Conservation (phyloP, 2,797 vertebrate genomes). For the Agapornis canus region DNA sequence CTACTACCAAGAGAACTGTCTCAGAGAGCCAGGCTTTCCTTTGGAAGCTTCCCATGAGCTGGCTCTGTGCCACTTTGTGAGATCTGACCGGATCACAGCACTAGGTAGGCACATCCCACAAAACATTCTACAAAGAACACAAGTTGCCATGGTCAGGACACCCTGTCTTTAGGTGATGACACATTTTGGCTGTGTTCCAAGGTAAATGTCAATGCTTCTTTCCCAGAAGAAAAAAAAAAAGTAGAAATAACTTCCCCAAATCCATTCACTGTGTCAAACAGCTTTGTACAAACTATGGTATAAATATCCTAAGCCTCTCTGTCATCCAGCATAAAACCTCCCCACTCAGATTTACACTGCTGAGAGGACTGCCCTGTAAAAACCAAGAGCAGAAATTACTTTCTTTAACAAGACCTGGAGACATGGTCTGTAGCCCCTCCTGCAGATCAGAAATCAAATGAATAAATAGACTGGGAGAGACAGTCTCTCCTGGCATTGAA, state of each 20-base stretch:
- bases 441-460: not conserved
- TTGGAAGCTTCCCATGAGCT: not conserved
- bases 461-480: not conserved
- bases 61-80: not conserved
- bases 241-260: slow-evolving; percentile 20
- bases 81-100: not conserved
- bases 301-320: slow-evolving; percentile 42
- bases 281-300: not conserved
- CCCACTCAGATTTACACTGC: not conserved
- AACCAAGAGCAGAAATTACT: not conserved
- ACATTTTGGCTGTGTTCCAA: slow-evolving; percentile 38
- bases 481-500: not conserved
- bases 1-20: not conserved
- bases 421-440: not conserved
- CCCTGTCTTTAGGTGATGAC: slow-evolving; percentile 18
- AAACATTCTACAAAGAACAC: slow-evolving; percentile 10
- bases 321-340: slow-evolving; percentile 18
- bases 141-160: slow-evolving; percentile 26
- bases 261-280: slow-evolving; percentile 38
- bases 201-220: not conserved
- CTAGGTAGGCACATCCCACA: not conserved
- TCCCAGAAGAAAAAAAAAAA: not conserved
- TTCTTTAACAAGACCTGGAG: not conserved
- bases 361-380: slow-evolving; percentile 14
- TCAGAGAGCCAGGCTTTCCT: not conserved